Conservation (phyloP, 2,113 vertebrate genomes). For the Eubucco bourcierii region DNA sequence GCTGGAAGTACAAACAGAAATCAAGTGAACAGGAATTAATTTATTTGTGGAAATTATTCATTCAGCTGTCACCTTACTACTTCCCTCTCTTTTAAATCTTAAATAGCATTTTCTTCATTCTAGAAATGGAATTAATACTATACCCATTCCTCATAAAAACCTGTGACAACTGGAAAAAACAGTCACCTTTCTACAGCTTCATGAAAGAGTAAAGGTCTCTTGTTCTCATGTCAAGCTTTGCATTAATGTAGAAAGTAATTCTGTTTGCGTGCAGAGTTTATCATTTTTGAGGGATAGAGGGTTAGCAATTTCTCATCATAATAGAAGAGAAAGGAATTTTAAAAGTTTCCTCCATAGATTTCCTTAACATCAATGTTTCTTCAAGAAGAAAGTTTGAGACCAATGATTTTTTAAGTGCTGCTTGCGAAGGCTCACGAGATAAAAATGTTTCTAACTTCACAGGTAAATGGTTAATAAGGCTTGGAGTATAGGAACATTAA, state of each 20-base stretch:
- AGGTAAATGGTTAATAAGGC: background rate
- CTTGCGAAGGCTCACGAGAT: background rate
- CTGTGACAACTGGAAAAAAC: constrained; percentile 33
- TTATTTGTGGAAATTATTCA: constrained; percentile 11
- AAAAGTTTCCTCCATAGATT: background rate
- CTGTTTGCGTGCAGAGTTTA: background rate
- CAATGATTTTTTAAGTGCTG: background rate
- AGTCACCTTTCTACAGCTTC: background rate
- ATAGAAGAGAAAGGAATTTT: background rate
- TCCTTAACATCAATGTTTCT: background rate
- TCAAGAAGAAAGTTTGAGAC: background rate
- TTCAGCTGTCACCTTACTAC: background rate
- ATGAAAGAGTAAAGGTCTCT: constrained; percentile 12
- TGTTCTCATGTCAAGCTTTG: constrained; percentile 34
- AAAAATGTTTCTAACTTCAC: background rate
- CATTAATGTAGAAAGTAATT: background rate
- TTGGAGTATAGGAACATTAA: background rate
- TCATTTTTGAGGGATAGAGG: background rate
- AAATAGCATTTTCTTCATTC: background rate
- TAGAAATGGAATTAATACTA: constrained; percentile 26
- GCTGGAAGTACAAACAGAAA: background rate
- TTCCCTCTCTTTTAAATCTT: constrained; percentile 21
- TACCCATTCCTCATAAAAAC: constrained; percentile 2
- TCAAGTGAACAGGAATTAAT: background rate
- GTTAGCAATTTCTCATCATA: background rate